Base-by-base conservation (phyloP, 1,140 invertebrate genomes). In the Rhopalosiphum padi region DNA sequence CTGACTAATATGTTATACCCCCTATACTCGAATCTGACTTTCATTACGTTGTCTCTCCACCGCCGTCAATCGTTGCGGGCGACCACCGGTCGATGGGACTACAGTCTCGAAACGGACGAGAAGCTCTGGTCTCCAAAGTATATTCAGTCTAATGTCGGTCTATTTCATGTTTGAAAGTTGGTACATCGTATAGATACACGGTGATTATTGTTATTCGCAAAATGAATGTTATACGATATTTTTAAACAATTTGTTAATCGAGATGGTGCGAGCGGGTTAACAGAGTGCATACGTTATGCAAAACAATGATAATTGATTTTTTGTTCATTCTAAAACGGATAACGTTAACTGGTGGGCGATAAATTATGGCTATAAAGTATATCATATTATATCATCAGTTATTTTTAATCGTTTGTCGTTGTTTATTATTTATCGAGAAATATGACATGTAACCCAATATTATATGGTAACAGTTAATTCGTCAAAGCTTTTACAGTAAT, bases 191-290 rank as follows among this genome's bases (percentile, higher is more conserved):
- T 48, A 48, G n/a, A n/a, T n/a, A n/a, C 15, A 51, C 15, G 15
- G 3, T 3, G 48, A n/a, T 68, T 1, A n/a, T n/a, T 18, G 4
- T 18, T 18, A n/a, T 77, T 68, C 9, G 6, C 4, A 15, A 15
- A 77, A 18, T 3, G 2, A 18, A n/a, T 77, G 18, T 9, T 15
- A 60, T 68, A n/a, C 11, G 2, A n/a, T n/a, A 77, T 77, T 77
- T 68, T n/a, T 5, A 77, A 77, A n/a, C n/a, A n/a, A 5, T 77
- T 77, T 18, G 5, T 77, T 77, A n/a, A n/a, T 77, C 30, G 30
- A 68, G 11, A 3, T n/a, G 1, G 11, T 6, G n/a, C 5, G 30
- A 15, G 30, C 15, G 0, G 0, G 15, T 11, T 46, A 51, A 51
- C 3, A 51, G 1, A 51, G 41, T 18, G 15, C 1, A 51, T 51